These are phyloP conservation scores for Whitmania pigra DNA, from an alignment of 1,140 invertebrate species.

Conservation along the genomic window DNA sequence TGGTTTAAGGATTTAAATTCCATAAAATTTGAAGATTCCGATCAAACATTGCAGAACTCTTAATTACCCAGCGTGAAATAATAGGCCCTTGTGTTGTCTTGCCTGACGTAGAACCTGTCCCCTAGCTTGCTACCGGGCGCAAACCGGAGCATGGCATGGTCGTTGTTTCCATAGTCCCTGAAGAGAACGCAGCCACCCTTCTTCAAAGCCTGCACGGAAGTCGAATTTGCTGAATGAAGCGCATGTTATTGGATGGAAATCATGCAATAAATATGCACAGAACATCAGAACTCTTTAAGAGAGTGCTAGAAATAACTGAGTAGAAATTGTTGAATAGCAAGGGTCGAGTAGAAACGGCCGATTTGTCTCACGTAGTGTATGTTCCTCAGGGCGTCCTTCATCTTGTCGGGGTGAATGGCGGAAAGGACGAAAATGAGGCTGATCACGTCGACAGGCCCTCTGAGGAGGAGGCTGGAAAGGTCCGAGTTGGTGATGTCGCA, in stretches of 20 bases:
- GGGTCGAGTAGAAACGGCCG: too few relatives aligned
- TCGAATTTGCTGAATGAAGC: neutral
- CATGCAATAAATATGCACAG: neutral
- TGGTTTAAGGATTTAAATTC: too few relatives aligned
- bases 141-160: conserved; percentile 51
- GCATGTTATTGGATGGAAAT: too few relatives aligned
- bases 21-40: too few relatives aligned
- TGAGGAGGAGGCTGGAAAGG: conserved; percentile 29
- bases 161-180: conserved; percentile 42
- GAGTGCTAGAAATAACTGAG: too few relatives aligned
- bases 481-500: conserved; percentile 46
- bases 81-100: conserved; percentile 42
- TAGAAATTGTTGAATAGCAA: too few relatives aligned
- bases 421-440: conserved; percentile 69
- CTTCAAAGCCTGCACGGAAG: conserved; percentile 40
- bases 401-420: conserved; percentile 65
- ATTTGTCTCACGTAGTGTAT: conserved; percentile 47
- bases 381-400: conserved; percentile 55
- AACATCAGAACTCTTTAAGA: neutral
- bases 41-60: too few relatives aligned
- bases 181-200: conserved; percentile 38
- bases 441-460: conserved; percentile 51
- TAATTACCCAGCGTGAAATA: conserved; percentile 49
- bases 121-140: conserved; percentile 77
- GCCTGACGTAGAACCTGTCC: conserved; percentile 42